These are phyloP conservation scores for Drosophila nebulosa DNA, from an alignment of 1,140 invertebrate genomes.

Conservation along the genomic window DNA sequence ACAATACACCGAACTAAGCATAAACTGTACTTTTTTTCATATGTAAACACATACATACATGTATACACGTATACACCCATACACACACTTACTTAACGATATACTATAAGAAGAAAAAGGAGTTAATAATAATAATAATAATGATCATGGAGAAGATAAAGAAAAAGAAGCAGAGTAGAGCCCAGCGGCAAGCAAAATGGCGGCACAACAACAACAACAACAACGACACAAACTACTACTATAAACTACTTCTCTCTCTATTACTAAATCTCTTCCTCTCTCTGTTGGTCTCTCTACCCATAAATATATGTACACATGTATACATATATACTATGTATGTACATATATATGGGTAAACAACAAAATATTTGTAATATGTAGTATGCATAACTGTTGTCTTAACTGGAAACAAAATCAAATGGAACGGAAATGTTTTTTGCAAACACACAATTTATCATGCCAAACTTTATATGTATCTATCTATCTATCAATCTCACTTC, in stretches of 20 bases:
- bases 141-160: slow-evolving; percentile 19
- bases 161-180: slow-evolving; percentile 24
- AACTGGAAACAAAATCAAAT: slow-evolving; percentile 18
- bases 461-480: background rate
- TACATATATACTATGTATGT: slow-evolving; percentile 12
- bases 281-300: slow-evolving; percentile 1
- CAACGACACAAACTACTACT: background rate
- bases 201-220: slow-evolving; percentile 6
- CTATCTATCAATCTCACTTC: background rate
- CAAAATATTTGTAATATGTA: slow-evolving; percentile 17
- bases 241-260: background rate
- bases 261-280: background rate
- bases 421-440: background rate
- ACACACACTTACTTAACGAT: background rate
- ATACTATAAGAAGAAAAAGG: background rate
- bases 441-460: background rate
- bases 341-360: slow-evolving; percentile 11
- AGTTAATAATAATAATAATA: background rate
- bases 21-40: background rate
- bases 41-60: slow-evolving; percentile 19
- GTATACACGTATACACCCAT: slow-evolving; percentile 1
- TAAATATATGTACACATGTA: slow-evolving; percentile 15
- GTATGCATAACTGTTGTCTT: slow-evolving; percentile 50
- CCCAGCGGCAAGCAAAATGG: slow-evolving; percentile 3
- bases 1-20: background rate